Percentiles rank a stretch among this genome's conserved stretches.
These are phyloP conservation scores for Eptatretus burgeri DNA, from an alignment of 2,113 vertebrate species.

Conservation along the genomic window DNA sequence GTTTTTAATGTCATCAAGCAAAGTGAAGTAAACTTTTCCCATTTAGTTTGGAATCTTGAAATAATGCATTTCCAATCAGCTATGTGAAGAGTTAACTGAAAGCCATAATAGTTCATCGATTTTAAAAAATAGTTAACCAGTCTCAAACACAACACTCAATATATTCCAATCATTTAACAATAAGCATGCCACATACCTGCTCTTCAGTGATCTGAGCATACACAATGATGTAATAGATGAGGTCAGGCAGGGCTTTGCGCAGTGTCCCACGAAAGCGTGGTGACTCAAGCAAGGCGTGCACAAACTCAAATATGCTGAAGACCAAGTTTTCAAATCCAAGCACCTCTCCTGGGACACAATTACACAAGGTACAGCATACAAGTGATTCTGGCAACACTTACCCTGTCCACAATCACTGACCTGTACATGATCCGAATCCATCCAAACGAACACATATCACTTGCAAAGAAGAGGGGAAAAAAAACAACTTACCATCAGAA, in stretches of 20 bases:
- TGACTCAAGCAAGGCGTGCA: slow-evolving; percentile 77
- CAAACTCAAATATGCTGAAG: slow-evolving; percentile 96
- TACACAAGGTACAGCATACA: too few relatives aligned
- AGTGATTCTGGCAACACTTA: too few relatives aligned
- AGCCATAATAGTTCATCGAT: too few relatives aligned
- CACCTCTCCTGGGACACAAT: slow-evolving; percentile 39
- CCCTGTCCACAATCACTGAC: too few relatives aligned
- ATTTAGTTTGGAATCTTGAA: too few relatives aligned
- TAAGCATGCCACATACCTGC: slow-evolving; percentile 17
- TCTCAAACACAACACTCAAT: neutral
- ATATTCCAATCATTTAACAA: slow-evolving; percentile 1
- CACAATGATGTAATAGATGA: slow-evolving; percentile 84
- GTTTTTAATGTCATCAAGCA: too few relatives aligned
- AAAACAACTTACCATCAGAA: slow-evolving; percentile 42
- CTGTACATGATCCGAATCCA: too few relatives aligned
- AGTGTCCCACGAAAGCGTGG: slow-evolving; percentile 89
- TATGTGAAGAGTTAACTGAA: too few relatives aligned
- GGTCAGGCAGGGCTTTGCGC: slow-evolving; percentile 71
- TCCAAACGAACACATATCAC: too few relatives aligned
- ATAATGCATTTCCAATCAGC: too few relatives aligned
- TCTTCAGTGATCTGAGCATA: slow-evolving; percentile 99
- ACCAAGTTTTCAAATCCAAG: slow-evolving; percentile 91
- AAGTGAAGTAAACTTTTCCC: too few relatives aligned
- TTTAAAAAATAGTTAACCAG: too few relatives aligned
- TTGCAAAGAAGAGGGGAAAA: neutral